Conservation (phyloP, 2,797 vertebrate species). For the Chelon labrosus region DNA sequence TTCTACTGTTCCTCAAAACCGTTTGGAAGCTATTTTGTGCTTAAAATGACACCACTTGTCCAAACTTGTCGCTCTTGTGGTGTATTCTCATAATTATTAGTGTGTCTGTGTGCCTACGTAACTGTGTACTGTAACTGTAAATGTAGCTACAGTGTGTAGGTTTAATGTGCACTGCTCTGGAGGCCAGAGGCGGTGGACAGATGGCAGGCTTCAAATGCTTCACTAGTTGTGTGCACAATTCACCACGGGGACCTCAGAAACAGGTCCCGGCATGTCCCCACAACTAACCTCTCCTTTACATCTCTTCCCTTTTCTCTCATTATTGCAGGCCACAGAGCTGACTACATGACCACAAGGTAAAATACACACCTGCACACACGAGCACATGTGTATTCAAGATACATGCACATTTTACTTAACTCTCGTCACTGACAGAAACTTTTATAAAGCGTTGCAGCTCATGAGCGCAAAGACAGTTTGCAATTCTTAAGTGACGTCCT, state of each 20-base stretch:
- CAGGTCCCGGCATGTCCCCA: constrained; percentile 60
- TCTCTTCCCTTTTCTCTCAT: constrained; percentile 48
- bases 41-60: constrained; percentile 22
- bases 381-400: constrained; percentile 9
- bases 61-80: constrained; percentile 28
- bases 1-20: constrained; percentile 33
- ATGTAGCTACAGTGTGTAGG: constrained; percentile 12
- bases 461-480: constrained; percentile 10
- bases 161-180: constrained; percentile 30
- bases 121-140: neutral
- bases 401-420: neutral
- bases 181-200: constrained; percentile 65
- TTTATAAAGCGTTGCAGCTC: constrained; percentile 11
- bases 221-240: constrained; percentile 53
- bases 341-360: constrained; percentile 99
- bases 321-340: constrained; percentile 92
- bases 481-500: neutral
- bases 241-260: constrained; percentile 58
- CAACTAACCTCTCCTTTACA: constrained; percentile 42
- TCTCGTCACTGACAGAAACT: constrained; percentile 7
- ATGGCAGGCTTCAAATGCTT: constrained; percentile 74
- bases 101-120: neutral
- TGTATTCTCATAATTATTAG: constrained; percentile 39
- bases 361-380: constrained; percentile 9
- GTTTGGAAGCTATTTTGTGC: constrained; percentile 49